Base-by-base conservation (phyloP, 2,113 vertebrate species). In the Callipepla californica region DNA sequence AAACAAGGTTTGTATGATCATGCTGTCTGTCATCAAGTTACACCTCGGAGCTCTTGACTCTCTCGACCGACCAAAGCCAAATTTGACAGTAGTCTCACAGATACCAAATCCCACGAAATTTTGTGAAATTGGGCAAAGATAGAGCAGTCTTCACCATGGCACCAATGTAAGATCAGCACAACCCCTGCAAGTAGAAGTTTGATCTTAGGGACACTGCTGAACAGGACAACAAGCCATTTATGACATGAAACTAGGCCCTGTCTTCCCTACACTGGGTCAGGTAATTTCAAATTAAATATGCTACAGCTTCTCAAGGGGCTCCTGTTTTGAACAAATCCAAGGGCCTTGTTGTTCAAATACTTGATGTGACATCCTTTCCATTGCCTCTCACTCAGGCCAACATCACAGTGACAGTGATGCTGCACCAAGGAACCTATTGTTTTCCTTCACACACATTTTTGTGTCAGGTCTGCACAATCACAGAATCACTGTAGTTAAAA, bases 51-150 rank as follows among this genome's bases (percentile, higher is more conserved):
- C 50, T 20, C n/a, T 53, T 23, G 6, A 70, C 18, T n/a, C 45
- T 42, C 34, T 42, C 55, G 44, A 7, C 18, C 40, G n/a, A 0
- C 7, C 45, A 51, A 4, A 25, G 6, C 18, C 40, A 57, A 45
- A 80, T 45, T 61, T 2, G 0, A 4, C 25, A 19, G 18, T 10
- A n/a, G 38, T 53, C 48, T 73, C 34, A 26, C 53, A 42, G 59
- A 36, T 10, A 38, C 21, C 0, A 1, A 20, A 21, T 44, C 9
- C 8, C 15, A 50, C 1, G 1, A 66, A n/a, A 57, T 66, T n/a
- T 7, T 40, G 55, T 50, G 63, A n/a, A 73, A 65, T 0, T 0
- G 14, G 9, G 0, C 6, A 30, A 32, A 18, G 47, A 50, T 40
- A 68, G 28, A 42, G 6, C 50, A 47, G 44, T 8, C 48, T n/a